These are phyloP conservation scores for Thunnus albacares DNA, from an alignment of 2,797 vertebrate genomes.

Conservation along the genomic window DNA sequence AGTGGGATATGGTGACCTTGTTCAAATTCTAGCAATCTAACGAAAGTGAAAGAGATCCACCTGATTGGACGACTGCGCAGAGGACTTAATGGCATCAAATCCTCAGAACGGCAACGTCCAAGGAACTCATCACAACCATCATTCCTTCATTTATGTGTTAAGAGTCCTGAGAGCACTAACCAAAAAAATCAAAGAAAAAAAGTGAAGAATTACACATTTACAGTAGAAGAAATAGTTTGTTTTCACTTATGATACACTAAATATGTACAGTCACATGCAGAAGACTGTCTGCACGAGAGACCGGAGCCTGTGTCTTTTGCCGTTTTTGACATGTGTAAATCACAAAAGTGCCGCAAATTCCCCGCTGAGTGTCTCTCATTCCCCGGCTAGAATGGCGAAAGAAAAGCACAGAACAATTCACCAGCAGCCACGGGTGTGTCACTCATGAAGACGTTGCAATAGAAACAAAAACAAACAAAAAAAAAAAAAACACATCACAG, in stretches of 20 bases:
- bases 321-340: conserved; percentile 82
- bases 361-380: conserved; percentile 89
- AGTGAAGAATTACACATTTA: conserved; percentile 96
- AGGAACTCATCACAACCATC: conserved; percentile 73
- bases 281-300: conserved; percentile 87
- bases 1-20: conserved; percentile 69
- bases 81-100: conserved; percentile 65
- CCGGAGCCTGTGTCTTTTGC: conserved; percentile 90
- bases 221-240: conserved; percentile 91
- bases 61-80: conserved; percentile 67
- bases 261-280: conserved; percentile 97
- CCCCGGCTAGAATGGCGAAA: conserved; percentile 86
- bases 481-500: conserved; percentile 71
- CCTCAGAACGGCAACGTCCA: conserved; percentile 61
- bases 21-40: conserved; percentile 61
- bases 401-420: conserved; percentile 73
- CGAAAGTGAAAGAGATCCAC: conserved; percentile 71
- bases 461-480: conserved; percentile 23
- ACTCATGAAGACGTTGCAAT: conserved; percentile 73
- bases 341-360: conserved; percentile 86
- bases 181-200: conserved; percentile 75
- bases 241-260: conserved; percentile 97
- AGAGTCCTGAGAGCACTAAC: conserved; percentile 99
- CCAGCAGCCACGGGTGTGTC: conserved; percentile 87
- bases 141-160: conserved; percentile 89